Base-by-base conservation (phyloP, 2,797 vertebrate species). In the Anguilla megastoma region DNA sequence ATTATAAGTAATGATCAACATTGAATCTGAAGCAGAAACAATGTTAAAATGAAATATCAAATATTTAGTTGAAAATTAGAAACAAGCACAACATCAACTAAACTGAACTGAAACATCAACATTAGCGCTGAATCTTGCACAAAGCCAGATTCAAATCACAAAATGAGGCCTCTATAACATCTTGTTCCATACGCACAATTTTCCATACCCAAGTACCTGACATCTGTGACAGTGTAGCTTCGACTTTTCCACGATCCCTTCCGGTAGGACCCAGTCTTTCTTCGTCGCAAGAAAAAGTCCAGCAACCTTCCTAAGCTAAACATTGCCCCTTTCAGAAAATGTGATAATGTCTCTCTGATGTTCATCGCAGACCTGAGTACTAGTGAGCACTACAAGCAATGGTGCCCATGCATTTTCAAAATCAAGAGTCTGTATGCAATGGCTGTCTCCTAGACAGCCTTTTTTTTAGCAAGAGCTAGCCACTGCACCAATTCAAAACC, bases 181-280 rank as follows among this genome's bases (percentile, higher is more conserved):
- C 5, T 21, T 66, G 30, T 18, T 69, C n/a, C 48, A 52, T 66
- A 84, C 48, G 85, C 63, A 52, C 36, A 86, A 45, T n/a, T 3
- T 50, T 9, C 1, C 41, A 88, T 45, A 60, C 76, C 85, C 84
- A 86, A 87, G 88, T 96, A 95, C 95, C 95, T 96, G 93, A 56
- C 90, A 86, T 90, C 90, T 79, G 92, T 91, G 89, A 96, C 92
- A 0, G 90, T 95, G 87, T 96, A 96, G 88, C 89, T 93, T 90
- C 93, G 94, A 69, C 92, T 95, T 88, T 94, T 95, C 94, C 96
- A 94, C 24, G 93, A 93, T 89, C 92, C 92, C 89, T 94, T 94
- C 90, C 90, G 93, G 89, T 92, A 93, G 41, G 91, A 90, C n/a
- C 92, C 90, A 3, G 91, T 91, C 89, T 91, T 94, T 88, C 85